phyloP scores from a whole-genome alignment of 1,140 invertebrate species.

The Manduca sexta region DNA sequence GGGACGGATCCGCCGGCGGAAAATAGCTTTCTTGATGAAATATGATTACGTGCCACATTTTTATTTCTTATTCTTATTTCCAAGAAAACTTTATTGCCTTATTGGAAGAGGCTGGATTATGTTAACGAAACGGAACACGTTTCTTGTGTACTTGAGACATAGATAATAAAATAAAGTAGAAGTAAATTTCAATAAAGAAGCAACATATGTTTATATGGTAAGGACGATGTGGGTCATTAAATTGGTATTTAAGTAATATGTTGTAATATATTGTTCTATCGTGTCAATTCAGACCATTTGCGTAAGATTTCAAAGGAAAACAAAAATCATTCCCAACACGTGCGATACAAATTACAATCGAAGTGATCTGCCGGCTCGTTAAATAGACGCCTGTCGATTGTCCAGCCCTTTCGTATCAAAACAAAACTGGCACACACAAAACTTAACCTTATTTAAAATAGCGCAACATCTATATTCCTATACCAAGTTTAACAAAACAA shows the following conservation, averaged over 20 bases:
- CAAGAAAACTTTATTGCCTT: neutral
- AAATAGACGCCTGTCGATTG: slow-evolving; percentile 41
- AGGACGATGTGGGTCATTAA: too few relatives aligned
- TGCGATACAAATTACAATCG: slow-evolving; percentile 47
- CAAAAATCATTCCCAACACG: slow-evolving; percentile 28
- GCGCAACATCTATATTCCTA: slow-evolving; percentile 18
- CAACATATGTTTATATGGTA: too few relatives aligned
- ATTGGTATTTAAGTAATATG: too few relatives aligned
- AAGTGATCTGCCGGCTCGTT: slow-evolving; percentile 37
- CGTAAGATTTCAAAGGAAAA: too few relatives aligned
- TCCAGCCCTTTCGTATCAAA: slow-evolving; percentile 37
- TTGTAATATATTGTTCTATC: too few relatives aligned
- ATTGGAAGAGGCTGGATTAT: neutral
- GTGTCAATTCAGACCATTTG: too few relatives aligned
- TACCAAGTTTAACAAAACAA: slow-evolving; percentile 17
- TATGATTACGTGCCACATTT: slow-evolving; percentile 54
- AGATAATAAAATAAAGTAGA: too few relatives aligned
- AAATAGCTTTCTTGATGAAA: slow-evolving; percentile 56
- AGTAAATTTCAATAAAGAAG: neutral
- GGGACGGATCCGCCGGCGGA: slow-evolving; percentile 30
- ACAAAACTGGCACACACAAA: slow-evolving; percentile 11
- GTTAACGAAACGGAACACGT: neutral
- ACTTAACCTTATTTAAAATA: slow-evolving; percentile 12
- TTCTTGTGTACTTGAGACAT: too few relatives aligned
- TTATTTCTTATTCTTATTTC: slow-evolving; percentile 31